phyloP scores from a whole-genome alignment of 2,888 invertebrate species.

The Glyphotaelius pellucidus region DNA sequence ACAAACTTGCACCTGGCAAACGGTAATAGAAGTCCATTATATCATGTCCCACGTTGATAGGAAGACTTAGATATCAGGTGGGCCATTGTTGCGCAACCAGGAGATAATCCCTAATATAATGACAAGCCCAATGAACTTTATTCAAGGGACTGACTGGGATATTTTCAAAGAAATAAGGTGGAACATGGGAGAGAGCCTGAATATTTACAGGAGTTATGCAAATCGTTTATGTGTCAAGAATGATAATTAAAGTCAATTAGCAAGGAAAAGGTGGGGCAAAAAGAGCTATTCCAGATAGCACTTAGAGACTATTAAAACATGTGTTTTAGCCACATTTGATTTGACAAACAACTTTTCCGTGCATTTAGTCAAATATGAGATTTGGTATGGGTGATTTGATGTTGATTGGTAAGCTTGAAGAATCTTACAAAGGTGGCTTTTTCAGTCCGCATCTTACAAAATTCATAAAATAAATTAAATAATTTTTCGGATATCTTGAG shows the following conservation, averaged over 20 bases:
- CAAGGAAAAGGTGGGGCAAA: background rate
- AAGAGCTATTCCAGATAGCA: background rate
- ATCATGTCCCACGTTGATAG: background rate
- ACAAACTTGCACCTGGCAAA: background rate
- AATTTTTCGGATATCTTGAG: background rate
- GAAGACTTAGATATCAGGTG: background rate
- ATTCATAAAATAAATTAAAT: background rate
- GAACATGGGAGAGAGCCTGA: too few species aligned
- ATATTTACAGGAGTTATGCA: too few species aligned
- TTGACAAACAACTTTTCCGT: background rate
- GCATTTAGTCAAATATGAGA: background rate
- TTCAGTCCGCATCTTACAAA: background rate
- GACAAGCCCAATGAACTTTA: background rate
- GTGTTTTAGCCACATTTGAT: background rate
- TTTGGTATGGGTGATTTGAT: background rate
- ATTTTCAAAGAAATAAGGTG: too few species aligned
- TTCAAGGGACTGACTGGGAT: too few species aligned
- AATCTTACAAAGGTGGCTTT: too few species aligned
- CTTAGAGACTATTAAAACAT: background rate
- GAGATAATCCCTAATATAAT: background rate
- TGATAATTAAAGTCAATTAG: background rate
- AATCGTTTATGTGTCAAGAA: background rate
- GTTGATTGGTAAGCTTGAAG: background rate
- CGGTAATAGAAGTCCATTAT: background rate
- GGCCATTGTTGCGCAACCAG: background rate